Percentiles rank a stretch among this genome's conserved stretches.
phyloP scores from a whole-genome alignment of 1,140 invertebrate genomes.

The Trichonephila clavipes region DNA sequence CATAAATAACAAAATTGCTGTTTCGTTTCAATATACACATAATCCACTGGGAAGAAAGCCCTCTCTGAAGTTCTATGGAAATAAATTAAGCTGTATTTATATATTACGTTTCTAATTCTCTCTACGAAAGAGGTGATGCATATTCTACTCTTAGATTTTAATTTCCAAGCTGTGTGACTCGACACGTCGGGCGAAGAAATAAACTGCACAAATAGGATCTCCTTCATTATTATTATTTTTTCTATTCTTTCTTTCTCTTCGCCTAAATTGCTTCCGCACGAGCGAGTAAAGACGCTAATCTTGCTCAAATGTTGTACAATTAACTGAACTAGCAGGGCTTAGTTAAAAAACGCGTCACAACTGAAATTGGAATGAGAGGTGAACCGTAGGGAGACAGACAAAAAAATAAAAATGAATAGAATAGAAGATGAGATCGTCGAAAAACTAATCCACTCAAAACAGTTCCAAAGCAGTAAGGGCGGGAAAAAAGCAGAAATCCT shows the following conservation, averaged over 20 bases:
- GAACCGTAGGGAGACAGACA: neutral
- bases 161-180: conserved; percentile 3
- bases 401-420: conserved; percentile 12
- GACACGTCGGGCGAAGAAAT: neutral
- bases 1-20: neutral
- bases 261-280: conserved; percentile 13
- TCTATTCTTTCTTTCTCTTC: neutral
- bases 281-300: conserved; percentile 51
- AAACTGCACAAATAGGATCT: neutral
- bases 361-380: conserved; percentile 64
- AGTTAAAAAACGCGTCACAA: conserved; percentile 14
- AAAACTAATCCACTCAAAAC: conserved; percentile 25
- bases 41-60: neutral
- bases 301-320: conserved; percentile 70
- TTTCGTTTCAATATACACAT: neutral
- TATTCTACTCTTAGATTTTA: neutral
- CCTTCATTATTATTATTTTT: neutral
- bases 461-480: neutral
- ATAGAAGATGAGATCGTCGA: neutral
- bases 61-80: neutral
- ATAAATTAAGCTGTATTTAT: conserved; percentile 19
- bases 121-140: neutral
- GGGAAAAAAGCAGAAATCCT: conserved; percentile 35
- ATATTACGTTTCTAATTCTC: neutral
- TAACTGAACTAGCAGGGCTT: conserved; percentile 39